Base-by-base conservation (phyloP, 2,113 vertebrate species). In the Silurus glanis region DNA sequence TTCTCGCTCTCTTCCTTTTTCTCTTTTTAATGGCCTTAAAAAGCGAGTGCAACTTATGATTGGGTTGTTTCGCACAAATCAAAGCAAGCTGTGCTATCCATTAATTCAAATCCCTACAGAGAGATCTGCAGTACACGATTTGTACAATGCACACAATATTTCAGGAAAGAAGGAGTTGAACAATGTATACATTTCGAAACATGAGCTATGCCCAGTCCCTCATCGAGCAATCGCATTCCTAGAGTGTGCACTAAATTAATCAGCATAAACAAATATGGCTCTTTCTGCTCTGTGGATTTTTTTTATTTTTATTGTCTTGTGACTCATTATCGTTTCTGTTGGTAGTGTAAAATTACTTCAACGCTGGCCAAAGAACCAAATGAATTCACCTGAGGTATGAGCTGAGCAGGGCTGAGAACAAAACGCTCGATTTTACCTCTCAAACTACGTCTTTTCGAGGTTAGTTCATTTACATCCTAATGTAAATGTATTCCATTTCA, bases 41-140 rank as follows among this genome's bases (percentile, higher is more conserved):
- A 92, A 87, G 88, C 89, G 91, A 94, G 91, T 87, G 90, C 89
- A 91, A 87, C 91, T 89, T 91, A 91, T 92, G 90, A 93, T 93
- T 90, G 84, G 83, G 84, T 92, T 94, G 90, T 92, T 93, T 91
- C 88, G 85, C 89, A 83, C 89, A 92, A 93, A 92, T 91, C 88
- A 91, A 92, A 92, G 90, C 61, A 66, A 71, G 4, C 37, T 8
- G 16, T 79, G 71, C 88, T 86, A 84, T 88, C 89, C 45, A 92
- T 93, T 90, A 88, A 91, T 37, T 94, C 90, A 92, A 85, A 78
- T 84, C 67, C 76, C 86, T 84, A 80, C 89, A 37, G 6, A 47
- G 74, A 10, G 69, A 75, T 74, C 37, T 37, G 37, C 37, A 37
- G 69, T 45, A 58, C 59, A 14, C 10, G 69, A 76, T 53, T 58